A percentile compares a stretch with the other conserved stretches of the same genome.
Conservation (phyloP, 2,797 vertebrate species). For the Esox lucius region DNA sequence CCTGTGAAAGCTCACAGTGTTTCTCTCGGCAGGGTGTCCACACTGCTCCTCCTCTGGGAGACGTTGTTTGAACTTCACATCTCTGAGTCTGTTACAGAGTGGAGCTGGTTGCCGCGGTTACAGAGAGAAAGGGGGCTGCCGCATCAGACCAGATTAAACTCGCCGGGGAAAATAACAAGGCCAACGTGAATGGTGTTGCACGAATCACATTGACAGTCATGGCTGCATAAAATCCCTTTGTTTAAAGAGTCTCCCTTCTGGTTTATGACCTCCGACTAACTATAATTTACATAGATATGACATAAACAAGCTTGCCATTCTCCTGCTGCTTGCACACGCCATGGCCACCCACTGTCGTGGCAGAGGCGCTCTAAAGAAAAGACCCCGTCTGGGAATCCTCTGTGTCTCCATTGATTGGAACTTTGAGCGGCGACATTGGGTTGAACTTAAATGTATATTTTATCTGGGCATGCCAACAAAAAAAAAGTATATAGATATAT, state of each 20-base stretch:
- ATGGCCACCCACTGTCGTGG: constrained; percentile 58
- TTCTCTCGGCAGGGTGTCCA: not conserved
- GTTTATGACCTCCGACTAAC: constrained; percentile 62
- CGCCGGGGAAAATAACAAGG: constrained; percentile 48
- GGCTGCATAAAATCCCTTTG: constrained; percentile 44
- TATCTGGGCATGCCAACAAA: constrained; percentile 47
- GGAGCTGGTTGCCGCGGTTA: constrained; percentile 23
- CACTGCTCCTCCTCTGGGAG: constrained; percentile 50
- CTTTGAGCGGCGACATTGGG: constrained; percentile 58
- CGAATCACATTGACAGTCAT: constrained; percentile 39
- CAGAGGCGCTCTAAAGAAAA: constrained; percentile 12
- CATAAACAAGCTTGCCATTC: constrained; percentile 63
- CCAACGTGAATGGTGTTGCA: constrained; percentile 38
- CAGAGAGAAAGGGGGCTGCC: not conserved
- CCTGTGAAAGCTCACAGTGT: not conserved
- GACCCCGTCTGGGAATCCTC: not conserved
- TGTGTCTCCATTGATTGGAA: too few relatives aligned
- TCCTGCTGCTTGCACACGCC: constrained; percentile 45
- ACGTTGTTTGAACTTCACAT: constrained; percentile 65
- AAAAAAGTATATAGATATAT: too few relatives aligned
- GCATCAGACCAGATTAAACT: constrained; percentile 57
- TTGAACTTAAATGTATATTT: constrained; percentile 42
- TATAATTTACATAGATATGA: constrained; percentile 63
- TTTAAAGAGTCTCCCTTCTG: constrained; percentile 39
- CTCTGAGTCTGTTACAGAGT: constrained; percentile 63